Evolutionary conservation across 2,888 invertebrate species (phyloP), one percentile per base, ranked within the genome.

Genomic region (Notodonta ziczac): DNA sequence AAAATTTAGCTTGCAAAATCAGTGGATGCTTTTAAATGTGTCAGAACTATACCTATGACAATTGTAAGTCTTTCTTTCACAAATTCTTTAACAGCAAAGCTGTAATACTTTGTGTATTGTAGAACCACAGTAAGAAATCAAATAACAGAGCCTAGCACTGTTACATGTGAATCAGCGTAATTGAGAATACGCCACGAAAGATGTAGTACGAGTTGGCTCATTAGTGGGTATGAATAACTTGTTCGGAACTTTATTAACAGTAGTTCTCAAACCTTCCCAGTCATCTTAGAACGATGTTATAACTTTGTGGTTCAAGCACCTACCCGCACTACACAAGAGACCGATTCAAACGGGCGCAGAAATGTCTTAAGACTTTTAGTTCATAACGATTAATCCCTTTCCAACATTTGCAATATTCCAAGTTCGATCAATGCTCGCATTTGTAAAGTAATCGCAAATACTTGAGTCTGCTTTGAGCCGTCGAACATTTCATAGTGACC

Each of bases 151-250:
- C 42, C 9, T 46, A 46, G 46, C n/a, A 13, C 46, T n/a, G 63
- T 60, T 64, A 69, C 72, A 78, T 76, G 74, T 74, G 70, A 76
- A 77, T 76, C 63, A 61, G 57, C 59, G 65, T 73, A 78, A 72
- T 76, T 74, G 74, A 71, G 71, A 69, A 66, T 62, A 71, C 62
- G 63, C 65, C 59, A 62, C 63, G 67, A 65, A 70, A 72, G 73
- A 70, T 70, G 61, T 68, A 72, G 65, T 68, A 67, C 59, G 67
- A 71, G 73, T 74, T 67, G 67, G 67, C 71, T 76, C 74, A 77
- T 78, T 77, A 78, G 69, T 64, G 60, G 70, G 65, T 66, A 73
- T 72, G 70, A 78, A 80, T 76, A 74, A 78, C 74, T 78, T 68
- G 60, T 59, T 65, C 60, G 58, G 55, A 80, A 78, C 77, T 80